phyloP scores from a whole-genome alignment of 1,140 invertebrate genomes.

The Tyrophagus putrescentiae region DNA sequence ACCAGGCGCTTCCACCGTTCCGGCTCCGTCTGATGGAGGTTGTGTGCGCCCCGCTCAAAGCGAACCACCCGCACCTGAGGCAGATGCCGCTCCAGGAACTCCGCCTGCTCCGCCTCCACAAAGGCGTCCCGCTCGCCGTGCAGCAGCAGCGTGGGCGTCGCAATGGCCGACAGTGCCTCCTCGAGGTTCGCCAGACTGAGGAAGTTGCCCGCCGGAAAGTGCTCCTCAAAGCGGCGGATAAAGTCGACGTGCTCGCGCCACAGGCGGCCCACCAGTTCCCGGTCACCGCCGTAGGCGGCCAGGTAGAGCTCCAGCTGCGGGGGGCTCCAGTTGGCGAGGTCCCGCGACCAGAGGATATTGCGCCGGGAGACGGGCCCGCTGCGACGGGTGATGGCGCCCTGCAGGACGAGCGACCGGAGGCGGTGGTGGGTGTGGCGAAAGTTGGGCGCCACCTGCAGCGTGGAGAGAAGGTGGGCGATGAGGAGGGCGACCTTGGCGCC shows the following conservation, averaged over 20 bases:
- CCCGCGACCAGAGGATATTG: conserved; percentile 12
- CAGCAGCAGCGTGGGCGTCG: conserved; percentile 1
- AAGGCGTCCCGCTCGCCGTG: conserved; percentile 17
- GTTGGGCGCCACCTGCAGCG: conserved; percentile 42
- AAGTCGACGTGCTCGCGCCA: conserved; percentile 17
- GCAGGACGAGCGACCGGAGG: conserved; percentile 58
- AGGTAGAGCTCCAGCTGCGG: conserved; percentile 5
- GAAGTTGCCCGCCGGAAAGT: conserved; percentile 1
- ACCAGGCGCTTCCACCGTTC: conserved; percentile 18
- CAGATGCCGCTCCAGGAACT: not conserved
- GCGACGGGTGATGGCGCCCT: conserved; percentile 39
- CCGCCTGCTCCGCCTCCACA: conserved; percentile 17
- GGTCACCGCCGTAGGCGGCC: conserved; percentile 11
- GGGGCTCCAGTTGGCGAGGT: not conserved
- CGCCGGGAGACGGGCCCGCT: not conserved
- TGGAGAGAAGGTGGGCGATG: conserved; percentile 45
- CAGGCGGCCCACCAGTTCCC: not conserved
- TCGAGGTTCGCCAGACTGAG: not conserved
- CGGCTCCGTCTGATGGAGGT: conserved; percentile 15
- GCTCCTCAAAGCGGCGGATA: not conserved
- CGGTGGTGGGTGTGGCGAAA: too few relatives aligned
- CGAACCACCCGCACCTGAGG: conserved; percentile 12
- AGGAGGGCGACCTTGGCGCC: conserved; percentile 64
- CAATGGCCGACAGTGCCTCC: not conserved
- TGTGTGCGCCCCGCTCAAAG: conserved; percentile 19